Evolutionary conservation across 2,888 invertebrate species (phyloP), one percentile per base, ranked within the genome.

Genomic region (Drosophila peninsularis): DNA sequence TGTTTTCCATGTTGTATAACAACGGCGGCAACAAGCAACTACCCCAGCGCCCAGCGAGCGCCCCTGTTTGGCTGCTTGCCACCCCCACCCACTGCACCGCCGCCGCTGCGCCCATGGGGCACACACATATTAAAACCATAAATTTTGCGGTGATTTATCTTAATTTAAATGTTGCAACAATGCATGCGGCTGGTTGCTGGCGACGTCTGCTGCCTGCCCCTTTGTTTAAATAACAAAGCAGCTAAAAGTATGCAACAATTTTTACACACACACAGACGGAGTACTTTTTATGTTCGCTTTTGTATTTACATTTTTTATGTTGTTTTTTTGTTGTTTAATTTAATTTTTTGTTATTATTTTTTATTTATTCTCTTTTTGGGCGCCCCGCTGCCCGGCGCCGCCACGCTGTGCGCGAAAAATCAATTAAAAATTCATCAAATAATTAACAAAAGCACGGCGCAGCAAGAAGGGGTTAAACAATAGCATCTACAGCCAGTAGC

Each of bases 71-170:
- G 24, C 19, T 21, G 30, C 30, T 32, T 3, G n/a, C 34, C 10
- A 10, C 63, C 57, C 30, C 24, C 32, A n/a, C 34, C 36, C 5
- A 10, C 10, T 11, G 11, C 32, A 32, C 1, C 39, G n/a, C 4
- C 24, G 9, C 44, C 55, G 32, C 21, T 37, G 45, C 32, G 45
- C 32, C 53, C 36, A 53, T 56, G 53, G 39, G 21, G 45, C 52
- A 49, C 52, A 77, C 62, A 71, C 75, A 79, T 86, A 86, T 89
- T 88, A 89, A 90, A 90, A 82, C 90, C 88, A 91, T 90, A 91
- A 89, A 91, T 92, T 91, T 83, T 91, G 88, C 87, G 89, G 90
- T 91, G 91, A 91, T 91, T 91, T 92, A 91, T 92, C 90, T 91
- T 91, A 91, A 91, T 92, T 92, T 92, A 91, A 91, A 91, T 91